phyloP scores from a whole-genome alignment of 2,113 vertebrate species.

The Crotalus horridus region DNA sequence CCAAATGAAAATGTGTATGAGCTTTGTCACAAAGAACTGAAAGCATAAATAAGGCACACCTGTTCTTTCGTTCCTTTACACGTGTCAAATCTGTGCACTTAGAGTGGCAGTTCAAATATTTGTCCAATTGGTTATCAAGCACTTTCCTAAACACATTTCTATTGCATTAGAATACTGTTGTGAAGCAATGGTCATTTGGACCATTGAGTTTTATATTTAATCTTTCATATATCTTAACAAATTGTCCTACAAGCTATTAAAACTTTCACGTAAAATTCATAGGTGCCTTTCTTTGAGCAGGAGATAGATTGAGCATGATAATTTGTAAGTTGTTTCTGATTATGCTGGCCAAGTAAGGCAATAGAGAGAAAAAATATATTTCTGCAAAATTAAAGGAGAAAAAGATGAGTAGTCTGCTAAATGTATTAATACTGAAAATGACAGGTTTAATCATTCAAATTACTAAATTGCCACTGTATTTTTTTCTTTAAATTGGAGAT shows the following conservation, averaged over 20 bases:
- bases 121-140: conserved; percentile 32
- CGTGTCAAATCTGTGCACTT: conserved; percentile 40
- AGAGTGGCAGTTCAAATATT: conserved; percentile 42
- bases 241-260: not conserved
- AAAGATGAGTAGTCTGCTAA: not conserved
- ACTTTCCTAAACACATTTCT: conserved; percentile 4
- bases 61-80: conserved; percentile 34
- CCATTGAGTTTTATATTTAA: conserved; percentile 40
- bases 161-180: conserved; percentile 16
- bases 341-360: not conserved
- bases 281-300: conserved; percentile 5
- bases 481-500: not conserved
- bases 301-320: not conserved
- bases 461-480: not conserved
- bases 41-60: conserved; percentile 50
- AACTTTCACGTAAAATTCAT: not conserved
- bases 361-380: not conserved
- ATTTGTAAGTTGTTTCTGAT: not conserved
- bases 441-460: not conserved
- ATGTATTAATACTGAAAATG: not conserved
- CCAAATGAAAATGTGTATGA: conserved; percentile 38
- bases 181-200: conserved; percentile 13
- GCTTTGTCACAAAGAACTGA: conserved; percentile 49
- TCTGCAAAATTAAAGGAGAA: not conserved
- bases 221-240: conserved; percentile 20